These are phyloP conservation scores for Acipenser transmontanus DNA, from an alignment of 2,797 vertebrate genomes.

Conservation along the genomic window DNA sequence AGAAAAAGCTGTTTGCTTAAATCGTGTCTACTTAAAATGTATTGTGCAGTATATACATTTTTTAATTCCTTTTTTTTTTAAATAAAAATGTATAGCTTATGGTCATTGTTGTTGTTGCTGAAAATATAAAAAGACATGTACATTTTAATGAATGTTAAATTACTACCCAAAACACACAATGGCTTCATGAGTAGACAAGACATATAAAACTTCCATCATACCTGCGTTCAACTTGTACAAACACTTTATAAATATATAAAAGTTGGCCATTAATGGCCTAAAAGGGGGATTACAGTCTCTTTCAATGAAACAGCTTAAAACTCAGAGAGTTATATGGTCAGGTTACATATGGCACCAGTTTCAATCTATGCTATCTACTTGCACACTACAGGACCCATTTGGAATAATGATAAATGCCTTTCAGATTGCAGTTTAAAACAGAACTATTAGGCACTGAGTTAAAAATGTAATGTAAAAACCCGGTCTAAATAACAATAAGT, in stretches of 20 bases:
- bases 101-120: constrained; percentile 29
- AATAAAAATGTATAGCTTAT: constrained; percentile 37
- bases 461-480: constrained; percentile 37
- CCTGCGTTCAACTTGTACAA: constrained; percentile 51
- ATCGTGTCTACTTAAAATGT: constrained; percentile 53
- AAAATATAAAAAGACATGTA: constrained; percentile 39
- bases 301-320: constrained; percentile 66
- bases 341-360: constrained; percentile 62
- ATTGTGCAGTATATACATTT: constrained; percentile 61
- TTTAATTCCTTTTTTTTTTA: neutral
- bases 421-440: constrained; percentile 49
- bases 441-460: constrained; percentile 65
- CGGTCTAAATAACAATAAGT: constrained; percentile 60
- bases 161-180: constrained; percentile 59
- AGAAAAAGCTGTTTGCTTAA: constrained; percentile 22
- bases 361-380: constrained; percentile 50
- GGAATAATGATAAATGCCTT: constrained; percentile 55
- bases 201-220: constrained; percentile 48
- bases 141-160: constrained; percentile 48
- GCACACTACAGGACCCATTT: constrained; percentile 61
- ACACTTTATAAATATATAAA: constrained; percentile 65
- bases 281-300: constrained; percentile 58
- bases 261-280: constrained; percentile 46
- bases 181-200: constrained; percentile 60
- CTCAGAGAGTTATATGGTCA: constrained; percentile 62